phyloP scores from a whole-genome alignment of 1,140 invertebrate species.

The Atta colombica region DNA sequence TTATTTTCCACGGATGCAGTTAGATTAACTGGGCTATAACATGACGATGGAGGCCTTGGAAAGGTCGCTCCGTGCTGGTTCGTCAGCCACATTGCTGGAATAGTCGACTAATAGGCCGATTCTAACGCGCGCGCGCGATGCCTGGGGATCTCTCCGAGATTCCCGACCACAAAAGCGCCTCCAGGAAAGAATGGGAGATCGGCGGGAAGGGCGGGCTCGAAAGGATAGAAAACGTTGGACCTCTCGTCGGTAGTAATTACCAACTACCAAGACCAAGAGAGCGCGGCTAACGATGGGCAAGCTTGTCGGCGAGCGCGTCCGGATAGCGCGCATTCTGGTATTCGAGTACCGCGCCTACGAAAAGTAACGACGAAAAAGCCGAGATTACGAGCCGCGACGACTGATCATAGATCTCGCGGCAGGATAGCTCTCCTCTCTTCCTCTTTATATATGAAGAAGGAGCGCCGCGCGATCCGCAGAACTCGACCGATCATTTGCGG shows the following conservation, averaged over 20 bases:
- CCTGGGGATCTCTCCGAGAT: slow-evolving; percentile 32
- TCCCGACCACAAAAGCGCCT: slow-evolving; percentile 54
- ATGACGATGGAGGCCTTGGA: slow-evolving; percentile 63
- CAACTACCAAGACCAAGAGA: slow-evolving; percentile 62
- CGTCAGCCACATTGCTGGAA: slow-evolving; percentile 74
- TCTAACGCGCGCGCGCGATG: slow-evolving; percentile 42
- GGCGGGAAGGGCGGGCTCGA: neutral
- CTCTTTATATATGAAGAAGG: neutral
- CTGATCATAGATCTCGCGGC: slow-evolving; percentile 49
- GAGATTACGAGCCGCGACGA: slow-evolving; percentile 39
- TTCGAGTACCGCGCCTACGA: slow-evolving; percentile 47
- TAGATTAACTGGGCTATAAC: slow-evolving; percentile 46
- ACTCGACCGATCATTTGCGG: slow-evolving; percentile 54
- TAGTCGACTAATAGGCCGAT: slow-evolving; percentile 73
- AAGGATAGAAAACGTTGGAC: slow-evolving; percentile 42
- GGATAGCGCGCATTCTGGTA: slow-evolving; percentile 28
- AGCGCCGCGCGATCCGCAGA: slow-evolving; percentile 19
- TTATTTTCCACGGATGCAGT: slow-evolving; percentile 41
- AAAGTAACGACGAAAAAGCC: slow-evolving; percentile 31
- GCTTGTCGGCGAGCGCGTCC: slow-evolving; percentile 12
- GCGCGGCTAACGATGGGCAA: slow-evolving; percentile 46
- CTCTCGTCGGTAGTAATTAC: slow-evolving; percentile 61
- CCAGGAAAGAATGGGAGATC: slow-evolving; percentile 4
- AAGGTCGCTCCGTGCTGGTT: slow-evolving; percentile 74
- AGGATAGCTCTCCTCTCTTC: neutral